Evolutionary conservation across 2,888 invertebrate species (phyloP).

Genomic region (Drosophila niveifrons): DNA sequence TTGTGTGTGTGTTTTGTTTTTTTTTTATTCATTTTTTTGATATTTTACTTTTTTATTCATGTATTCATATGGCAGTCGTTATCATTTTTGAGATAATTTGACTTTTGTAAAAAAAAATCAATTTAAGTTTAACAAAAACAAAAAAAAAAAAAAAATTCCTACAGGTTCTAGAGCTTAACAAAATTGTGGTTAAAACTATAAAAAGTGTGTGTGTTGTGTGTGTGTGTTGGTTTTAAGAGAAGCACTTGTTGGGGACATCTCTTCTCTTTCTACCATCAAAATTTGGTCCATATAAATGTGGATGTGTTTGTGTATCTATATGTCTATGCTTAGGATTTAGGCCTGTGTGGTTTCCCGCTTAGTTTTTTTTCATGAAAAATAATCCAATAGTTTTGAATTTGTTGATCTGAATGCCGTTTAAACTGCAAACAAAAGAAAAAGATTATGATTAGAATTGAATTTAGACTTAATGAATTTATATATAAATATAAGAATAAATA

Average conservation of each 20-base stretch:
- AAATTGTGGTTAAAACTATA: constrained; percentile 29
- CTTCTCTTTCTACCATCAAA: constrained; percentile 1
- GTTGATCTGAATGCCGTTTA: constrained; percentile 50
- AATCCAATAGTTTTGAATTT: constrained; percentile 50
- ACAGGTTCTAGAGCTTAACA: constrained; percentile 42
- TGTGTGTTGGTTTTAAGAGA: constrained; percentile 11
- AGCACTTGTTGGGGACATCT: neutral
- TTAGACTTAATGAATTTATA: no score
- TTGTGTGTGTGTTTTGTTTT: neutral
- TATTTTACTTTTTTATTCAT: constrained; percentile 25
- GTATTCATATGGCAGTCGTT: constrained; percentile 73
- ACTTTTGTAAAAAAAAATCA: constrained; percentile 65
- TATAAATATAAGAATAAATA: no score
- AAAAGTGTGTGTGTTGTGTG: constrained; percentile 23
- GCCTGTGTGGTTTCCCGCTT: constrained; percentile 51
- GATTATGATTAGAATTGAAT: no score
- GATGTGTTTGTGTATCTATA: constrained; percentile 18
- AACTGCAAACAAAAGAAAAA: constrained; percentile 45
- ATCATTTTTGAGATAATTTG: constrained; percentile 73
- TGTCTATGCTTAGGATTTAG: constrained; percentile 50
- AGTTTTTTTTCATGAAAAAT: constrained; percentile 20
- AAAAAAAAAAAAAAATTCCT: constrained; percentile 33
- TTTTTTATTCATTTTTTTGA: neutral
- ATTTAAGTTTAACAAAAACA: constrained; percentile 51
- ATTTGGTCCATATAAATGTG: neutral